Evolutionary conservation across 2,113 vertebrate species (phyloP).

Genomic region (Anolis carolinensis): DNA sequence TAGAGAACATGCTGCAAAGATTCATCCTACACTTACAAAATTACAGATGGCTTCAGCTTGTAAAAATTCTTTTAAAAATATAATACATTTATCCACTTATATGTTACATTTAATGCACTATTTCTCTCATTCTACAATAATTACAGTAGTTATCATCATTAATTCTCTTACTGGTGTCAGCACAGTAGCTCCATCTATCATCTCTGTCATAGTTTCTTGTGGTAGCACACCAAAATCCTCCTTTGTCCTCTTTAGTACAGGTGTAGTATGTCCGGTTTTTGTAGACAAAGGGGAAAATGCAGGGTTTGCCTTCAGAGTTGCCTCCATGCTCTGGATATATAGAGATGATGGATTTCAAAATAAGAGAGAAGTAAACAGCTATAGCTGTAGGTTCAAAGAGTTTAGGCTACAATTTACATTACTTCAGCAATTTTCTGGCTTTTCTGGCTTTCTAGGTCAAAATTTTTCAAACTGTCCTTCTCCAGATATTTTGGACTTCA

Average conservation of each 20-base stretch:
- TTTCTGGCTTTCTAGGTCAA: background rate
- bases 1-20: too few species aligned
- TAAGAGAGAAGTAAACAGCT: background rate
- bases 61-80: too few species aligned
- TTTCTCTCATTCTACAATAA: too few species aligned
- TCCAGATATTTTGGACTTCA: too few species aligned
- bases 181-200: constrained; percentile 30
- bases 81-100: too few species aligned
- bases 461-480: too few species aligned
- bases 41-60: too few species aligned
- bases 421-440: background rate
- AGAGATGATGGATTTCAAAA: background rate
- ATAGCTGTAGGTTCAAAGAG: background rate
- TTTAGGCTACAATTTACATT: background rate
- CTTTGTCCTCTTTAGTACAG: constrained; percentile 10
- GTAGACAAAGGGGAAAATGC: constrained; percentile 31
- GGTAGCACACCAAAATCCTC: constrained; percentile 23
- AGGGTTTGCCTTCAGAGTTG: constrained; percentile 17
- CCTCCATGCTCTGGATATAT: constrained; percentile 30
- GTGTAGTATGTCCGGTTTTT: constrained; percentile 20
- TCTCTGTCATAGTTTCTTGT: constrained; percentile 27
- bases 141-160: background rate
- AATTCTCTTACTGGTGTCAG: constrained; percentile 28
- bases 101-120: too few species aligned
- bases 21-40: too few species aligned